These are phyloP conservation scores for Lucinisca nassula DNA, from an alignment of 2,888 invertebrate genomes.

Conservation along the genomic window DNA sequence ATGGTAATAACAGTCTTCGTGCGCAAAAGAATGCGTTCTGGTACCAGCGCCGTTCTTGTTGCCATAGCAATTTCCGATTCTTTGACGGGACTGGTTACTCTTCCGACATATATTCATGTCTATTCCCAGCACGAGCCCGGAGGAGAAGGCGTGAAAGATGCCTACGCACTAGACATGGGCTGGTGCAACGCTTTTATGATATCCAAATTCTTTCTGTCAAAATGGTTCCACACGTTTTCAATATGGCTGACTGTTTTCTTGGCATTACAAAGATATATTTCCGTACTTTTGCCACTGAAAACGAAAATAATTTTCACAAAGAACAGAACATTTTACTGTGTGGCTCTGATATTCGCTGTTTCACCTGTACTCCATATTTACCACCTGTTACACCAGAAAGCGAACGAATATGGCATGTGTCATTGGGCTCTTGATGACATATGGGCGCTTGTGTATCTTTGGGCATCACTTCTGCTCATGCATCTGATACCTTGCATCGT, in stretches of 20 bases:
- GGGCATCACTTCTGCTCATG: slow-evolving; percentile 15
- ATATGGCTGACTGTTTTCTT: slow-evolving; percentile 69
- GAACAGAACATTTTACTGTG: not conserved
- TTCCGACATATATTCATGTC: slow-evolving; percentile 42
- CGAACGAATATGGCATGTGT: slow-evolving; percentile 13
- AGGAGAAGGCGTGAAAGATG: not conserved
- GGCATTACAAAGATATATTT: slow-evolving; percentile 59
- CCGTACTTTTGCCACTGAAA: slow-evolving; percentile 30
- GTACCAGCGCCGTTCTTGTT: slow-evolving; percentile 41
- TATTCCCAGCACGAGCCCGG: slow-evolving; percentile 31
- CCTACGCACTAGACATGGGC: slow-evolving; percentile 4
- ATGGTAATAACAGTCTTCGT: slow-evolving; percentile 39
- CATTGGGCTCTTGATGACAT: slow-evolving; percentile 8
- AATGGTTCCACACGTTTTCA: slow-evolving; percentile 63
- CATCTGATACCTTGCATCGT: slow-evolving; percentile 51
- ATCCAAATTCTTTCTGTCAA: slow-evolving; percentile 55
- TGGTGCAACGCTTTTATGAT: slow-evolving; percentile 45
- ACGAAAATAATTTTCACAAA: not conserved
- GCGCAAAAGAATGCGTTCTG: slow-evolving; percentile 44
- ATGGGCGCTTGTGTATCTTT: slow-evolving; percentile 5
- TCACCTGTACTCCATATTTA: slow-evolving; percentile 12
- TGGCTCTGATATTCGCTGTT: slow-evolving; percentile 28
- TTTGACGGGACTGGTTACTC: slow-evolving; percentile 53
- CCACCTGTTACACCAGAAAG: slow-evolving; percentile 34
- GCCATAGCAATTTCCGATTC: slow-evolving; percentile 59